A percentile compares a stretch with the other conserved stretches of the same genome.
Evolutionary conservation across 2,113 vertebrate species (phyloP).

Genomic region (Aegotheles bennettii): DNA sequence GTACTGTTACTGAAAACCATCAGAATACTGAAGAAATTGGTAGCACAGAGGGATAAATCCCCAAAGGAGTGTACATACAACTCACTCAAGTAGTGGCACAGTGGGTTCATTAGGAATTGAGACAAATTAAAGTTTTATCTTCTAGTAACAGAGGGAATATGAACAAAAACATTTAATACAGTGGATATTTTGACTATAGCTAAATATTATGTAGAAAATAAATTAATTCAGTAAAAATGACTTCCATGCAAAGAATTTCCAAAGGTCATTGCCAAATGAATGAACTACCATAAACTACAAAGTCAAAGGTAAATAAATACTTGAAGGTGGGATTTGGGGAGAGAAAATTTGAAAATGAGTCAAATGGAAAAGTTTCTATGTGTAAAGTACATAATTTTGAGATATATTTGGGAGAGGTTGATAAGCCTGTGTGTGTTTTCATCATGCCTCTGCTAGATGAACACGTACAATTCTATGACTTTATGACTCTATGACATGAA

Average conservation of each 20-base stretch:
- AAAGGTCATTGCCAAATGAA: background rate
- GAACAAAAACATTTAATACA: background rate
- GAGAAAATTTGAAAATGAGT: background rate
- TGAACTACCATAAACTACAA: background rate
- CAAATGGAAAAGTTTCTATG: background rate
- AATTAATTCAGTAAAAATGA: background rate
- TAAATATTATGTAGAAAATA: background rate
- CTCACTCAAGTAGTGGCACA: background rate
- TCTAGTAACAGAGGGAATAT: background rate
- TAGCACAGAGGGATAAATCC: background rate
- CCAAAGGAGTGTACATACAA: background rate
- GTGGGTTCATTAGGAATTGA: background rate
- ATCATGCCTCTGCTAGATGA: background rate
- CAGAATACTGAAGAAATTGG: background rate
- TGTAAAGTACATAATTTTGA: background rate
- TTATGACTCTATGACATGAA: accelerated
- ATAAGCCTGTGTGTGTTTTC: background rate
- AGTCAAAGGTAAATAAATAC: background rate
- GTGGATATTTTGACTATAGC: background rate
- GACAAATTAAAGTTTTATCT: background rate
- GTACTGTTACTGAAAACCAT: background rate
- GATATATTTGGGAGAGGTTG: background rate
- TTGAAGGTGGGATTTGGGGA: background rate
- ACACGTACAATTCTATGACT: no score
- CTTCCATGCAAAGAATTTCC: background rate